Base-by-base conservation (phyloP, 2,888 invertebrate species). In the Andrena bucephala region DNA sequence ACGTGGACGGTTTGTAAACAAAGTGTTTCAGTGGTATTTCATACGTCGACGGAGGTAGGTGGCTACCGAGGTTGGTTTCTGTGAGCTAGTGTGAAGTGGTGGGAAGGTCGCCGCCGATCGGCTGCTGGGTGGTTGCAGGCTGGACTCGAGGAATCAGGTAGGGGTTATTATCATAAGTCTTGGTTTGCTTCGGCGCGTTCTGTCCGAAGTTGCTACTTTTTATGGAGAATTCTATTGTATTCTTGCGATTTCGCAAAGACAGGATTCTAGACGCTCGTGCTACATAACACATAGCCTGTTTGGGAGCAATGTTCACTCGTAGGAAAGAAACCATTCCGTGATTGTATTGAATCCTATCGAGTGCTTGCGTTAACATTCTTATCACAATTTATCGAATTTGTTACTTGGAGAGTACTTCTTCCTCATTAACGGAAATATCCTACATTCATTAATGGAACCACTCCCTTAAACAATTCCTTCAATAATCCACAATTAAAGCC, bases 1-100 rank as follows among this genome's bases (percentile, higher is more conserved):
- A 60, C 69, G 74, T 74, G 82, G 48, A 54, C 48, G 2, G 27
- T 6, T 2, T 31, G 60, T 27, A 27, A 42, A n/a, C 67, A 69
- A 67, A 69, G 76, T 83, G 89, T 86, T 84, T 85, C 80, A 85
- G 83, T 90, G 85, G 67, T 65, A 75, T 80, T 81, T 74, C 62
- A 24, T 73, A 50, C 33, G 52, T 50, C 65, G 62, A 57, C 65
- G 52, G 59, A 62, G 82, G 59, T 71, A 68, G 72, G 66, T 76
- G 65, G 65, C 62, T 67, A 27, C 31, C 48, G 57, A 54, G 63
- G n/a, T 76, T 86, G 86, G 79, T 79, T 75, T 65, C 59, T 85
- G 90, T 87, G 87, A 83, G 59, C 70, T 84, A 89, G 85, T 90
- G 65, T 77, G 31, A 85, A 87, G 84, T 86, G 83, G 74, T 80